Percentiles rank a stretch among this genome's conserved stretches.
phyloP scores from a whole-genome alignment of 1,140 invertebrate species.

The Parapsyche elsis region DNA sequence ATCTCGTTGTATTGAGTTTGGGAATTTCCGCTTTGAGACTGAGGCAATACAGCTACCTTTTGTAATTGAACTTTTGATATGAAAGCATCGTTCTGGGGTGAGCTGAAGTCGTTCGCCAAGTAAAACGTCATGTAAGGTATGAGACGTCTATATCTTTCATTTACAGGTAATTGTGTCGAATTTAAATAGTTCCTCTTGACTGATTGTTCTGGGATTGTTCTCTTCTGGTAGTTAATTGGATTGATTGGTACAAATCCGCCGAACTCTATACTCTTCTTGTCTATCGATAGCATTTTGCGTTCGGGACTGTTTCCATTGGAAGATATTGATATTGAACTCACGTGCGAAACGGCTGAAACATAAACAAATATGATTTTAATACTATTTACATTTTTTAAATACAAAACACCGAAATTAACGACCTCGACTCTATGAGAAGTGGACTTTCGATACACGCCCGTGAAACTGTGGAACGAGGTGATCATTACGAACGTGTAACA shows the following conservation, averaged over 20 bases:
- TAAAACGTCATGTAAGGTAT: conserved; percentile 87
- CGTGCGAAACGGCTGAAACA: conserved; percentile 61
- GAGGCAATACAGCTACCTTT: conserved; percentile 59
- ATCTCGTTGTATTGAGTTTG: conserved; percentile 61
- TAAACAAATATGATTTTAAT: conserved; percentile 48
- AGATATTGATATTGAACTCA: conserved; percentile 60
- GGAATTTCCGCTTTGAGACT: conserved; percentile 60
- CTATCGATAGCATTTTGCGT: conserved; percentile 62
- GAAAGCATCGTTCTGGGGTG: conserved; percentile 58
- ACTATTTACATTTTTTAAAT: neutral
- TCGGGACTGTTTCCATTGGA: conserved; percentile 66
- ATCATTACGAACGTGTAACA: neutral
- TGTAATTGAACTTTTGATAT: conserved; percentile 61
- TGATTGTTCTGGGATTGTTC: conserved; percentile 48
- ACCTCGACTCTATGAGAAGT: neutral
- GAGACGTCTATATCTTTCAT: conserved; percentile 77
- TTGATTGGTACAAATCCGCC: conserved; percentile 58
- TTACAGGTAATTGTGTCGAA: conserved; percentile 62
- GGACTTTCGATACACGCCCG: neutral
- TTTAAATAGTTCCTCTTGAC: conserved; percentile 53
- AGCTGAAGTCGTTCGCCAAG: conserved; percentile 71
- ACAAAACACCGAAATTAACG: neutral
- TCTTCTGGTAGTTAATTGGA: conserved; percentile 40
- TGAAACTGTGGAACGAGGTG: neutral
- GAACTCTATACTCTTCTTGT: conserved; percentile 57